Evolutionary conservation across 35 echinoderm and acorn worm genomes (phyloP).

Genomic region (Apostichopus californicus): DNA sequence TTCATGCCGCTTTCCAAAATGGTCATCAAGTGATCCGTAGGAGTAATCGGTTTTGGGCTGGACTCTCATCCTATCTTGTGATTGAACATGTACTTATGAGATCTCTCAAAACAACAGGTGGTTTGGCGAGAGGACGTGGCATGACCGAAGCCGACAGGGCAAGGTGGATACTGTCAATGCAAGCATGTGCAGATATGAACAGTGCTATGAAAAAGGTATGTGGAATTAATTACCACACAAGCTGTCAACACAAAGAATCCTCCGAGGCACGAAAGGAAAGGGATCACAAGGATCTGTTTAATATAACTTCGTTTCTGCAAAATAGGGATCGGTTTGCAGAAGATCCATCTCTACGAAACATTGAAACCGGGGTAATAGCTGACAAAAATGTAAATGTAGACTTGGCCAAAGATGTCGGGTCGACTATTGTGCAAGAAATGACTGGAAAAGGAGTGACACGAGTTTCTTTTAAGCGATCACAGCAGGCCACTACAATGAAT

Average conservation of each 20-base stretch:
- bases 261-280: too few relatives aligned
- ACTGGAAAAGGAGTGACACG: too few relatives aligned
- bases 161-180: too few relatives aligned
- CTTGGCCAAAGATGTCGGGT: slow-evolving; percentile 51
- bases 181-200: neutral
- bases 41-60: slow-evolving; percentile 48
- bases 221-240: neutral
- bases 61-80: slow-evolving; percentile 50
- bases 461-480: too few relatives aligned
- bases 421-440: slow-evolving; percentile 59
- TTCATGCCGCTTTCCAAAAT: too few relatives aligned
- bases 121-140: too few relatives aligned
- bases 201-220: slow-evolving; percentile 60
- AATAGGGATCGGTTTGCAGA: slow-evolving; percentile 55
- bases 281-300: neutral
- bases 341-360: slow-evolving; percentile 50
- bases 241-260: too few relatives aligned
- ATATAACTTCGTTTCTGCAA: slow-evolving; percentile 25
- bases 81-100: too few relatives aligned
- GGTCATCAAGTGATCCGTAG: too few relatives aligned
- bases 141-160: too few relatives aligned
- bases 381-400: slow-evolving; percentile 61
- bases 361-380: slow-evolving; percentile 65
- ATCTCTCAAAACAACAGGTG: too few relatives aligned
- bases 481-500: too few relatives aligned